Evolutionary conservation across 2,797 vertebrate genomes (phyloP), one percentile per base, ranked within the genome.

Genomic region (Hypotaenidia okinawae): DNA sequence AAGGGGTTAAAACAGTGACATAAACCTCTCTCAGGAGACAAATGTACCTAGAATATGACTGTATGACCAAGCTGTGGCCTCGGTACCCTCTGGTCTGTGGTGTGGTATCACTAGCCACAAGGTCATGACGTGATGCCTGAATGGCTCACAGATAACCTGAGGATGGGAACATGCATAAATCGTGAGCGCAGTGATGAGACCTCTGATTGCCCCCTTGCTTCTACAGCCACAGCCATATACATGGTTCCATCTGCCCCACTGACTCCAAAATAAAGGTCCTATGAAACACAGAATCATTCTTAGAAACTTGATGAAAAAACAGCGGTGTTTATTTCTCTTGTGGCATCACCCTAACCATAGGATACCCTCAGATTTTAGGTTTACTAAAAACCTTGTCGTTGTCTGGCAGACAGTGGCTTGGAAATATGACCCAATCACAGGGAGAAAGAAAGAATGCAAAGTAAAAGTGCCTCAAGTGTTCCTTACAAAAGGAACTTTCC

Each of bases 401-500:
- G 11, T 82, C 52, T 49, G 58, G 22, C 28, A 66, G 54, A 28
- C 6, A 64, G 57, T 8, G 19, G 25, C 66, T 88, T 89, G 43
- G 41, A 88, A 86, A 69, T 37, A 73, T 9, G 32, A 73, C 33
- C 66, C 15, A 43, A 64, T 80, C 37, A 23, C 37, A 89, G 57
- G 2, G 35, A 81, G 55, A 59, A 72, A 52, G 68, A 79, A 52
- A 19, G 21, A 59, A 54, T 18, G 51, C 51, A 91, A 86, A 73
- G 76, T 68, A 83, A 63, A 88, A 73, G 32, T 49, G 62, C 15
- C 43, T 91, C 55, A 52, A 90, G 57, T 16, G 37, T 35, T 83
- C 57, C 77, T 93, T 52, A 28, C 35, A 69, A 55, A 84, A 84
- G 19, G 43, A 83, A 70, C 64, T 85, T 95, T 61, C 57, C 51